phyloP scores from a whole-genome alignment of 2,888 invertebrate genomes.

The Protonemura montana region DNA sequence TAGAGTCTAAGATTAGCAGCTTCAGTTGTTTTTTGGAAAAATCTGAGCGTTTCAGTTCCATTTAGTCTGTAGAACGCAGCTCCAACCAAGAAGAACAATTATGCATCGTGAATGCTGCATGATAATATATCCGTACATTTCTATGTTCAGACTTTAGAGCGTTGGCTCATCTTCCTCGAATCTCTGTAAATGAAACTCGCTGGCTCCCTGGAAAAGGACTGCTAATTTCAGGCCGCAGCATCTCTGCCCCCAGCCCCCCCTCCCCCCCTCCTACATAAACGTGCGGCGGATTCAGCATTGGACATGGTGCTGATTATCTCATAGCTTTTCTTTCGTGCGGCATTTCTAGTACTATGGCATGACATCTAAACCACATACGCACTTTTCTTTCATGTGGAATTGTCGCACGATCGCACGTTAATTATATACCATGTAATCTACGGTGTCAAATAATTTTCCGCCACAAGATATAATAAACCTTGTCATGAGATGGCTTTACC shows the following conservation, averaged over 20 bases:
- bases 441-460: neutral
- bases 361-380: too few species aligned
- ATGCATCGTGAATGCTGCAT: neutral
- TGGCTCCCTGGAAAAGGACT: neutral
- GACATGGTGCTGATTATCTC: neutral
- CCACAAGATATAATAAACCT: too few species aligned
- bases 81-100: neutral
- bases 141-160: neutral
- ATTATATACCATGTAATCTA: too few species aligned
- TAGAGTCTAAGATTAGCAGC: neutral
- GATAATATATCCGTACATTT: neutral
- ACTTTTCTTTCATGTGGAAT: too few species aligned
- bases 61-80: neutral
- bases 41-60: slow-evolving; percentile 7
- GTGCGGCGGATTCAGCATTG: neutral
- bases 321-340: neutral
- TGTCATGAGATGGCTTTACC: too few species aligned
- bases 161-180: neutral
- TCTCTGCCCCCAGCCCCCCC: neutral
- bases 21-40: slow-evolving; percentile 5
- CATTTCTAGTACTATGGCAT: too few species aligned
- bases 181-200: neutral
- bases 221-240: neutral
- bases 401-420: too few species aligned
- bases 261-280: too few species aligned